Base-by-base conservation (phyloP, 1,140 invertebrate species). In the Centruroides sculpturatus region DNA sequence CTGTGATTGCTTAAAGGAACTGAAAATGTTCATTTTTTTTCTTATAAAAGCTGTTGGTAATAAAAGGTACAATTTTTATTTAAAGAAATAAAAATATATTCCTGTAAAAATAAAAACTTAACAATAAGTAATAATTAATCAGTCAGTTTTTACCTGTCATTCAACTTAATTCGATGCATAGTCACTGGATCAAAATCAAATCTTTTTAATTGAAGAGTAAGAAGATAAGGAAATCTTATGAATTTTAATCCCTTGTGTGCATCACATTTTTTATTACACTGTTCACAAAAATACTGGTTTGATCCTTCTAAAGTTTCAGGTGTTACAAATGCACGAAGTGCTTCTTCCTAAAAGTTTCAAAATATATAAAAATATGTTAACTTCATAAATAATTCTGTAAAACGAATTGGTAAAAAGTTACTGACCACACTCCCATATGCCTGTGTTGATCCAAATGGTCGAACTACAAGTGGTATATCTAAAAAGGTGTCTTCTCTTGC, bases 181-280 rank as follows among this genome's bases (percentile, higher is more conserved):
- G 85, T 88, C 57, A 81, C 81, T 67, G 90, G 92, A 72, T 94
- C 90, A 75, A 92, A 93, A 74, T 92, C 89, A 74, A 93, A 94
- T 60, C 91, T 79, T 73, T 92, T 93, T 58, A 95, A 76, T 71
- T 93, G 90, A 62, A 95, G 73, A 1, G 88, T 91, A 12, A 95
- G 74, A 54, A 95, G 75, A 72, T 94, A 93, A 0, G 91, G 91
- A 74, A 94, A 91, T 60, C 85, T 83, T 10, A 83, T 82, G 70
- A 94, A 92, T 70, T 90, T 90, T 13, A 93, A 77, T 47, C 91
- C 89, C 77, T 95, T 94, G 69, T 93, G 87, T 46, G 91, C 91
- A 74, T 94, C 84, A 73, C 88, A 91, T 70, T 90, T 89, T 69
- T 87, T 86, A 67, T 86, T 81, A 75, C 92, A 95, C 63, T 83